A percentile compares a stretch with the other conserved stretches of the same genome.
These are phyloP conservation scores for Chouioia cunea DNA, from an alignment of 2,888 invertebrate species.

Conservation along the genomic window DNA sequence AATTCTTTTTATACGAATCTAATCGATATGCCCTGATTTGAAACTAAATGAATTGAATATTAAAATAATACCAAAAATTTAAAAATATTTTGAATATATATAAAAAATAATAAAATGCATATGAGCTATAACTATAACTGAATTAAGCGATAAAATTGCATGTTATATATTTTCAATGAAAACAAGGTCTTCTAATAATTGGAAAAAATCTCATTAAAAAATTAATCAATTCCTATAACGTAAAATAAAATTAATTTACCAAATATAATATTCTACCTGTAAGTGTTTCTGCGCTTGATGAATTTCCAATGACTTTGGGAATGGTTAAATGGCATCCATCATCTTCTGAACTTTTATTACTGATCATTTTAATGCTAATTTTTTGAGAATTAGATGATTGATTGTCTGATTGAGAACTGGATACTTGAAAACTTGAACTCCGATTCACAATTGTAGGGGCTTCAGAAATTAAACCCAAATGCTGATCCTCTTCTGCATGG, in stretches of 20 bases:
- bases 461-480: constrained; percentile 63
- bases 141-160: no score
- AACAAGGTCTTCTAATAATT: no score
- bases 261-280: constrained; percentile 72
- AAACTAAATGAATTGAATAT: no score
- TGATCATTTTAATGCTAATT: constrained; percentile 69
- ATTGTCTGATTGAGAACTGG: background rate
- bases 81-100: no score
- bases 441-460: constrained; percentile 61
- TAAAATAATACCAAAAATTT: no score
- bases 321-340: constrained; percentile 77
- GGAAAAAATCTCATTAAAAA: no score
- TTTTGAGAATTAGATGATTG: constrained; percentile 59
- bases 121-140: no score
- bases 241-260: background rate
- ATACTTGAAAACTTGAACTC: constrained; percentile 48
- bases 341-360: constrained; percentile 67
- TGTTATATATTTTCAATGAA: no score
- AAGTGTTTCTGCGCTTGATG: constrained; percentile 83
- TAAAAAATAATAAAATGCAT: no score
- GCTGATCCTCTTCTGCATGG: constrained; percentile 69
- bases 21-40: no score
- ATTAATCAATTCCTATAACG: no score
- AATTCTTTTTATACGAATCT: no score
- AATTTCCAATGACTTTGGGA: constrained; percentile 80